These are phyloP conservation scores for Chrysaora quinquecirrha DNA, from an alignment of 30 jellyfish, hydroid and myxozoan species.

Conservation along the genomic window DNA sequence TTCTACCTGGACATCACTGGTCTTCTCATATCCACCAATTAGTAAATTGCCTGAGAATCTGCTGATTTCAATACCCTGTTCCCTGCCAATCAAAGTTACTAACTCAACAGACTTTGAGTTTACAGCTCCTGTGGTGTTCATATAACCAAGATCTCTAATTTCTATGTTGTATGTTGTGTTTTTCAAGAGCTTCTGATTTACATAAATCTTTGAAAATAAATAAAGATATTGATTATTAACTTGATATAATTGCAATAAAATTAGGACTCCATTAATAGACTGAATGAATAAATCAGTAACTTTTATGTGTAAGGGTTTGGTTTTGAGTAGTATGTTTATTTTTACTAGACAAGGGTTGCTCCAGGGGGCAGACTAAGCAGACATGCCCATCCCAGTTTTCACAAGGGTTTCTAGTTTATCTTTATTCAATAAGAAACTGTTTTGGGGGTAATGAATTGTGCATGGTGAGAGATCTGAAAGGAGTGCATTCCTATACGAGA, in stretches of 20 bases:
- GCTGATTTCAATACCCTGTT: constrained; percentile 1
- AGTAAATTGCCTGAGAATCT: constrained; percentile 36
- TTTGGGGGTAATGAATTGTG: too few relatives aligned
- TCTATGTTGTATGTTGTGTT: constrained; percentile 37
- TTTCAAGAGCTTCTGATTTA: constrained; percentile 20
- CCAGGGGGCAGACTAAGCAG: background rate
- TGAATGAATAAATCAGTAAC: background rate
- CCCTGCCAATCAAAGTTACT: constrained; percentile 40
- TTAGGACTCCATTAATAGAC: background rate
- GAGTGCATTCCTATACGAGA: too few relatives aligned
- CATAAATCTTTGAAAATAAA: too few relatives aligned
- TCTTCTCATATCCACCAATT: constrained; percentile 51
- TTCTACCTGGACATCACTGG: constrained; percentile 45
- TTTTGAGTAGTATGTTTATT: too few relatives aligned
- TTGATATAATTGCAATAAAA: too few relatives aligned
- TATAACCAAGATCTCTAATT: constrained; percentile 24
- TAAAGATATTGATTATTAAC: too few relatives aligned
- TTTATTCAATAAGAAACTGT: too few relatives aligned
- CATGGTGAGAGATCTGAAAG: too few relatives aligned
- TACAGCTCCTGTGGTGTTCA: constrained; percentile 33
- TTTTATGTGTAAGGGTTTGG: background rate
- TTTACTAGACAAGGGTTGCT: background rate
- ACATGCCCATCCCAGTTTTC: background rate
- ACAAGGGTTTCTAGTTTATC: too few relatives aligned
- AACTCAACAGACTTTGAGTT: constrained; percentile 18